Conservation (phyloP, 2,113 vertebrate species). For the Triplophysa tibetana region DNA sequence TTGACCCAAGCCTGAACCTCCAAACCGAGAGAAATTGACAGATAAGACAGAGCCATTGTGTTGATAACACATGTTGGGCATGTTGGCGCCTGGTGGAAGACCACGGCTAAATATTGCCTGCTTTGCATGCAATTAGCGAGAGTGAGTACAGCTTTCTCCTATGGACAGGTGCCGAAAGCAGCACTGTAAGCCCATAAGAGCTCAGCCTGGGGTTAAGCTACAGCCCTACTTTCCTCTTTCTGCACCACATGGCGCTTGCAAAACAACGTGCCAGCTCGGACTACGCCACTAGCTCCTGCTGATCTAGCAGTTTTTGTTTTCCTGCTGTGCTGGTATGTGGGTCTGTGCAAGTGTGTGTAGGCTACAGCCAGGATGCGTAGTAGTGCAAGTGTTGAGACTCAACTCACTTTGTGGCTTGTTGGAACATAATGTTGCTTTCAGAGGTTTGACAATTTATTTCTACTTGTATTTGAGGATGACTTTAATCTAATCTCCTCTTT, state of each 20-base stretch:
- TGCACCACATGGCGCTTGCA: neutral
- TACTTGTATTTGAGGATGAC: no score
- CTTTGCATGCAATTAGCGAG: slow-evolving; percentile 14
- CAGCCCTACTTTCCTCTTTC: neutral
- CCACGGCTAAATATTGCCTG: neutral
- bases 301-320: neutral
- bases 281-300: neutral
- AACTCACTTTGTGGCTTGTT: no score
- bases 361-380: neutral
- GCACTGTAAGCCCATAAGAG: slow-evolving; percentile 11
- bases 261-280: slow-evolving; percentile 1
- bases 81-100: slow-evolving; percentile 16
- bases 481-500: no score
- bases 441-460: no score
- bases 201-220: neutral
- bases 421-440: no score
- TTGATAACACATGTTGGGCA: neutral
- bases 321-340: neutral
- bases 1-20: neutral
- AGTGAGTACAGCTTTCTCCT: neutral
- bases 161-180: neutral
- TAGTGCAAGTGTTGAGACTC: no score
- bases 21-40: neutral
- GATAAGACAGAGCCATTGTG: neutral
- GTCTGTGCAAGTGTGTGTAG: neutral